phyloP scores from a whole-genome alignment of 2,888 invertebrate species.

The Boloria selene region DNA sequence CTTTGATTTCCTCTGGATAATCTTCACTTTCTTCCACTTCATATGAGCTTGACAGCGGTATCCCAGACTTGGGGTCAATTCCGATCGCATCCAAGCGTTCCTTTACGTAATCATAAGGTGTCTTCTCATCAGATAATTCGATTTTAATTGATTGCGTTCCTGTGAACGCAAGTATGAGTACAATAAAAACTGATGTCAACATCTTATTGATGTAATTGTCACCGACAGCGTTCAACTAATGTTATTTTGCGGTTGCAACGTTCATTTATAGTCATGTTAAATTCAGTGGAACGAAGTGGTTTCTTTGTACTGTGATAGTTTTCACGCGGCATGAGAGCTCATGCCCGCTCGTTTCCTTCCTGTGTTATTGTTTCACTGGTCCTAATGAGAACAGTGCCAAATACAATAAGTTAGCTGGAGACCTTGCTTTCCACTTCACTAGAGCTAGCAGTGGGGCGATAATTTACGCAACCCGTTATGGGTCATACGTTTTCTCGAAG shows the following conservation, averaged over 20 bases:
- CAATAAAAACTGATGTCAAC: conserved; percentile 57
- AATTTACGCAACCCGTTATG: conserved; percentile 69
- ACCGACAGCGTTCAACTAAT: conserved; percentile 70
- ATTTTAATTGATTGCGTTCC: conserved; percentile 54
- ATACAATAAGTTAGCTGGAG: conserved; percentile 74
- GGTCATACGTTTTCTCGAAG: conserved; percentile 70
- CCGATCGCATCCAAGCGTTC: conserved; percentile 65
- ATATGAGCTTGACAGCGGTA: conserved; percentile 76
- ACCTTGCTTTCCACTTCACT: conserved; percentile 81
- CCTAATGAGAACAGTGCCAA: conserved; percentile 74
- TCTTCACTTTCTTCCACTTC: conserved; percentile 83
- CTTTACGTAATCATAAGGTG: conserved; percentile 74
- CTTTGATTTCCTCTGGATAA: conserved; percentile 76
- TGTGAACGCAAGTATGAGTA: conserved; percentile 54
- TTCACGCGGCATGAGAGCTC: conserved; percentile 61
- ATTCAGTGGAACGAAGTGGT: conserved; percentile 73
- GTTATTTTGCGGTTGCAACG: conserved; percentile 68
- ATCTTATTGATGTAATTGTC: conserved; percentile 64
- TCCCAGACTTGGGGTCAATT: conserved; percentile 59
- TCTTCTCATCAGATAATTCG: conserved; percentile 68
- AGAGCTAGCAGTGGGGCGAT: conserved; percentile 69
- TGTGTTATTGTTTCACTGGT: conserved; percentile 79
- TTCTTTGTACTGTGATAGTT: conserved; percentile 70
- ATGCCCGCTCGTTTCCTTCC: conserved; percentile 76
- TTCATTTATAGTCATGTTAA: conserved; percentile 77